phyloP scores from a whole-genome alignment of 2,888 invertebrate genomes.

The Ceriagrion tenellum region DNA sequence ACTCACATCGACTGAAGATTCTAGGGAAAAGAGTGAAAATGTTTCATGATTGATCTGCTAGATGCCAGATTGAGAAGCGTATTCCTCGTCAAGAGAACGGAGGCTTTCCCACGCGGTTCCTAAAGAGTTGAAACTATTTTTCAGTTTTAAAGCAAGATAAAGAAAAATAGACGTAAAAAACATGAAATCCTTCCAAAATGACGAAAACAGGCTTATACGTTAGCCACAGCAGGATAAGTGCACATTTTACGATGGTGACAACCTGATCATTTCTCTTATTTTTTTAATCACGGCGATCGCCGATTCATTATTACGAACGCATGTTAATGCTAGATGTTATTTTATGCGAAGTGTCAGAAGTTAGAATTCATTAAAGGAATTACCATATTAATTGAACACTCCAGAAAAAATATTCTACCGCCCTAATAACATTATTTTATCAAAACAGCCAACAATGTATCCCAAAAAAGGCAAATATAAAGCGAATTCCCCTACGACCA shows the following conservation, averaged over 20 bases:
- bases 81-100: too few species aligned
- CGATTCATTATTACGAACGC: background rate
- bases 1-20: too few species aligned
- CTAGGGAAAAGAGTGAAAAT: too few species aligned
- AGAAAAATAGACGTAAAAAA: too few species aligned
- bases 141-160: too few species aligned
- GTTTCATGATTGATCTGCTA: too few species aligned
- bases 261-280: background rate
- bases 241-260: background rate
- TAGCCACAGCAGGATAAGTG: too few species aligned
- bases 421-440: background rate
- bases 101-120: too few species aligned
- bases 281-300: background rate
- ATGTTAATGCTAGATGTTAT: background rate
- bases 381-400: slow-evolving; percentile 2
- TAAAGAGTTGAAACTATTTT: too few species aligned
- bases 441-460: background rate
- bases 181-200: too few species aligned
- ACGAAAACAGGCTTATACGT: too few species aligned
- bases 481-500: background rate
- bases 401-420: background rate
- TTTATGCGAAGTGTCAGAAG: background rate
- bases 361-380: background rate
- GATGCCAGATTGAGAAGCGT: too few species aligned
- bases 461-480: background rate